Evolutionary conservation across 2,113 vertebrate genomes (phyloP).

Genomic region (Gadus macrocephalus): DNA sequence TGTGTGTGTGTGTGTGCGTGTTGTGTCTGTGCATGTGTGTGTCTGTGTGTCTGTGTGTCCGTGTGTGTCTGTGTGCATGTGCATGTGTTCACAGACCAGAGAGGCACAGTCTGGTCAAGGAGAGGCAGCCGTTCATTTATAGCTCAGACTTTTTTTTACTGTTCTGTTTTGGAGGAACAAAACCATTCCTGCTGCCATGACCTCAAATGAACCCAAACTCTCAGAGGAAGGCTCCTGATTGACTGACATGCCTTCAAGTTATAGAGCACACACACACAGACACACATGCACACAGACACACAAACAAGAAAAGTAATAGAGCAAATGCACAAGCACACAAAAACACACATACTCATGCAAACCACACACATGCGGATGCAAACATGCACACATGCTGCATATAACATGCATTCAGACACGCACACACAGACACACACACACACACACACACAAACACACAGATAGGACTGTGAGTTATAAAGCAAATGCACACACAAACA

Average conservation of each 20-base stretch:
- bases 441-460: constrained; percentile 1
- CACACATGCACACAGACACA: background rate
- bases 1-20: constrained; percentile 11
- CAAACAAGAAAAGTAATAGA: too few species aligned
- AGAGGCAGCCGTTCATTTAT: constrained; percentile 48
- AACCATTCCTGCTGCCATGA: constrained; percentile 26
- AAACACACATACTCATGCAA: too few species aligned
- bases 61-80: constrained; percentile 1
- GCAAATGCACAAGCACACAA: too few species aligned
- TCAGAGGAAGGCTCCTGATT: background rate
- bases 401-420: background rate
- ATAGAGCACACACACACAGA: constrained; percentile 9
- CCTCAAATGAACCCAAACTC: constrained; percentile 42
- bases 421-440: background rate
- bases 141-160: constrained; percentile 43
- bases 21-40: background rate
- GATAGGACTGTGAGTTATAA: too few species aligned
- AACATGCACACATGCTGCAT: background rate
- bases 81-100: constrained; percentile 4
- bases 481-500: too few species aligned
- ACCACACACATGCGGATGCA: too few species aligned
- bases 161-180: constrained; percentile 58
- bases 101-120: constrained; percentile 25
- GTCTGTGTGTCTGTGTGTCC: background rate
- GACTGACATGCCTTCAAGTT: background rate